Percentiles rank a stretch among this genome's conserved stretches.
These are phyloP conservation scores for Trematocara macrostoma DNA, from an alignment of 2,113 vertebrate genomes.

Conservation along the genomic window DNA sequence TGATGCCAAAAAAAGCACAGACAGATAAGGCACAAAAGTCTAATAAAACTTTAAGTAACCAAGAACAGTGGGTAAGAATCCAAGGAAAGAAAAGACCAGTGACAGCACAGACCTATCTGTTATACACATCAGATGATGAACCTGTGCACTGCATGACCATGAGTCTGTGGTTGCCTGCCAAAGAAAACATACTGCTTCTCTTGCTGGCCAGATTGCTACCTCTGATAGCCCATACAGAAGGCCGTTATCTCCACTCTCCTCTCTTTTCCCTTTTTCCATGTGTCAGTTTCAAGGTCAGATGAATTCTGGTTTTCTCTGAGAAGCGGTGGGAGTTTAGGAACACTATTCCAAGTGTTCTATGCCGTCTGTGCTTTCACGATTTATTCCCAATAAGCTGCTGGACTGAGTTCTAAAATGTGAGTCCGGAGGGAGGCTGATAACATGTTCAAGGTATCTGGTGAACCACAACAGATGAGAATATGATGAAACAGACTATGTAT, in stretches of 20 bases:
- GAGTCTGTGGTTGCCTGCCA: constrained; percentile 35
- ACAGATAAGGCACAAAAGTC: neutral
- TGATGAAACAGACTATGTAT: neutral
- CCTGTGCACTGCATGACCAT: neutral
- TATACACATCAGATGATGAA: constrained; percentile 48
- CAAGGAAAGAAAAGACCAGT: neutral
- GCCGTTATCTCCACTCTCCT: neutral
- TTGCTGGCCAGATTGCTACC: constrained; percentile 7
- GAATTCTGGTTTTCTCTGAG: constrained; percentile 3
- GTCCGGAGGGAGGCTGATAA: neutral
- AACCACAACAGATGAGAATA: neutral
- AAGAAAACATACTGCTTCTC: constrained; percentile 21
- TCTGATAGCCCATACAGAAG: neutral
- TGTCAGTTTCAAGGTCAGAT: constrained; percentile 11
- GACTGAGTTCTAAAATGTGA: constrained; percentile 12
- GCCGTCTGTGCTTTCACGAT: neutral
- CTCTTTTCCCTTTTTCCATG: neutral
- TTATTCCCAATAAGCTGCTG: constrained; percentile 8
- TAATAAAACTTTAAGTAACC: neutral
- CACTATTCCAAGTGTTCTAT: neutral
- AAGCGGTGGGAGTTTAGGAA: neutral
- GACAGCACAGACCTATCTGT: constrained; percentile 30
- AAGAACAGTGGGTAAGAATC: constrained; percentile 7
- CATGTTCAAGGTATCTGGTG: neutral
- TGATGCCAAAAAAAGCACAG: neutral